These are phyloP conservation scores for Syngnathoides biaculeatus DNA, from an alignment of 2,113 vertebrate genomes.

Conservation along the genomic window DNA sequence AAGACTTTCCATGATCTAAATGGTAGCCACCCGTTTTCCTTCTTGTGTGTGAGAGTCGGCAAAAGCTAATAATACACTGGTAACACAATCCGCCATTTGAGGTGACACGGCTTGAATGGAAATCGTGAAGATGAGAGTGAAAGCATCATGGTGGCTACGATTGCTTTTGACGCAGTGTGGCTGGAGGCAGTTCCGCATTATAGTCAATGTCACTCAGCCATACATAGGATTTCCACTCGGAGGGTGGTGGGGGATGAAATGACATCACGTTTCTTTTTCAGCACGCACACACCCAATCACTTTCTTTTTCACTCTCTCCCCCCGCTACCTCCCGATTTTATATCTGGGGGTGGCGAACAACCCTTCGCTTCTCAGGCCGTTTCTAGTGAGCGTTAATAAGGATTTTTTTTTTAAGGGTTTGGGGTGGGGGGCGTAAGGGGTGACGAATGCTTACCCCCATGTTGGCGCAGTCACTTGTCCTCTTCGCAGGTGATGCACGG, in stretches of 20 bases:
- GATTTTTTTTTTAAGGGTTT: background rate
- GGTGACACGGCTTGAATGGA: background rate
- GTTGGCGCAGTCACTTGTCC: slow-evolving; percentile 72
- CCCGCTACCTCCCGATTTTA: background rate
- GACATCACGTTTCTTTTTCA: slow-evolving; percentile 34
- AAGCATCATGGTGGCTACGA: slow-evolving; percentile 8
- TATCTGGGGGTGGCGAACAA: slow-evolving; percentile 1
- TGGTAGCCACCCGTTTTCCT: background rate
- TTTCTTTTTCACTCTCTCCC: background rate
- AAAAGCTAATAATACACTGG: background rate
- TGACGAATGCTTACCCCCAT: slow-evolving; percentile 75
- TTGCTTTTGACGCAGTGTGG: slow-evolving; percentile 67
- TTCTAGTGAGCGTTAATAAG: slow-evolving; percentile 45
- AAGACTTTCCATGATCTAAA: slow-evolving; percentile 8
- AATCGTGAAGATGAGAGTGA: background rate
- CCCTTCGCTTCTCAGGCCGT: slow-evolving; percentile 39
- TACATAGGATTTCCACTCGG: slow-evolving; percentile 23
- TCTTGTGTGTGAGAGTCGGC: background rate
- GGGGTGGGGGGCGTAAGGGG: background rate
- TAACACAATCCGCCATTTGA: background rate
- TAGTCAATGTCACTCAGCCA: slow-evolving; percentile 68
- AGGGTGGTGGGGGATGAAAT: slow-evolving; percentile 33
- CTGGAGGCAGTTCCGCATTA: slow-evolving; percentile 63
- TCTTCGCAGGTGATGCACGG: slow-evolving; percentile 73
- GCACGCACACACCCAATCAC: background rate